Percentiles rank a stretch among this genome's conserved stretches.
These are phyloP conservation scores for Fratercula arctica DNA, from an alignment of 2,797 vertebrate species.

Conservation along the genomic window DNA sequence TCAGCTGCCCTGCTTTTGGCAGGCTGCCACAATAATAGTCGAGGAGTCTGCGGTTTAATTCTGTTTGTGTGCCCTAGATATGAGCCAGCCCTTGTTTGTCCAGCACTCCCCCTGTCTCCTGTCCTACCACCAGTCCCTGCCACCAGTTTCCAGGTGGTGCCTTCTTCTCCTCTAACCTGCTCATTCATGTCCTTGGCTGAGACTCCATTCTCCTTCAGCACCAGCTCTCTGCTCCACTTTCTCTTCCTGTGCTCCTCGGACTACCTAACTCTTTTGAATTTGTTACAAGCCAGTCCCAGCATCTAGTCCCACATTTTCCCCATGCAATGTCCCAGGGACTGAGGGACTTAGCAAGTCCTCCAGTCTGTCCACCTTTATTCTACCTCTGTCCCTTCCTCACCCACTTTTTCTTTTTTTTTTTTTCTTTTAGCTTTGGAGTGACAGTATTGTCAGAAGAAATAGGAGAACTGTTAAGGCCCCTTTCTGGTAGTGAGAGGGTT, in stretches of 20 bases:
- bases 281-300: background rate
- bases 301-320: background rate
- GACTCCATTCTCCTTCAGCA: background rate
- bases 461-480: background rate
- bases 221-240: background rate
- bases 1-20: background rate
- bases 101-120: background rate
- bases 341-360: background rate
- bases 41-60: background rate
- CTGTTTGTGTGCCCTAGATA: background rate
- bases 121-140: background rate
- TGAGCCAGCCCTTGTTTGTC: background rate
- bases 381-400: background rate
- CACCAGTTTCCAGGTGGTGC: background rate
- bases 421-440: background rate
- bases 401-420: background rate
- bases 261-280: background rate
- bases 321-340: background rate
- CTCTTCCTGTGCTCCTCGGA: background rate
- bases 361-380: background rate
- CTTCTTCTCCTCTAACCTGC: background rate
- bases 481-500: background rate
- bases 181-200: background rate
- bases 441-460: background rate
- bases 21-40: background rate